Evolutionary conservation across 1,140 invertebrate species (phyloP).

Genomic region (Zaprionus ghesquierei): DNA sequence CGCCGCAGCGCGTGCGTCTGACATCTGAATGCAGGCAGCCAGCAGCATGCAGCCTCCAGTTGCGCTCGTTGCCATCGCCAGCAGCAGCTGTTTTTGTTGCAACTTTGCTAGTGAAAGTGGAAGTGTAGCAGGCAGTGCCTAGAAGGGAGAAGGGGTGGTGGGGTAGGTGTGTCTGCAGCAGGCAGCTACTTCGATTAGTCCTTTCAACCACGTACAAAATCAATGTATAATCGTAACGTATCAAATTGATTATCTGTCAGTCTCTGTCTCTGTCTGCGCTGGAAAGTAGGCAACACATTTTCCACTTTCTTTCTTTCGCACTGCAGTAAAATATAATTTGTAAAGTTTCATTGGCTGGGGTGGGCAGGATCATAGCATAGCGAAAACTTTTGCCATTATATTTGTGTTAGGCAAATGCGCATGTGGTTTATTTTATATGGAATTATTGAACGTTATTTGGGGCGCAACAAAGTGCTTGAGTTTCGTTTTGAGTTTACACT

Average conservation of each 20-base stretch:
- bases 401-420: not conserved
- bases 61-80: slow-evolving; percentile 3
- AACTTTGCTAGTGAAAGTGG: slow-evolving; percentile 38
- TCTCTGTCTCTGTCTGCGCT: not conserved
- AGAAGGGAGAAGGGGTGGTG: not conserved
- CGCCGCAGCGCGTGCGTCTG: slow-evolving; percentile 2
- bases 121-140: slow-evolving; percentile 11
- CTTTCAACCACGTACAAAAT: slow-evolving; percentile 14
- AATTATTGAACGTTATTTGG: not conserved
- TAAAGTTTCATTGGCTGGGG: not conserved
- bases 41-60: too few relatives aligned
- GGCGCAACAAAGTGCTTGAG: not conserved
- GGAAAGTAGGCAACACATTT: slow-evolving; percentile 63
- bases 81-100: not conserved
- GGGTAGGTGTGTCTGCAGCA: too few relatives aligned
- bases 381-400: not conserved
- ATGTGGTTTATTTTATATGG: not conserved
- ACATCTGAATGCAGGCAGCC: too few relatives aligned
- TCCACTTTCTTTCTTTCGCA: not conserved
- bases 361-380: not conserved
- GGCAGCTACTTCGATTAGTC: slow-evolving; percentile 24
- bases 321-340: not conserved
- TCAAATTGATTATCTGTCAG: slow-evolving; percentile 9
- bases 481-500: not conserved
- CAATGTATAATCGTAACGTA: slow-evolving; percentile 14